Percentiles rank a stretch among this genome's conserved stretches.
phyloP scores from a whole-genome alignment of 1,140 invertebrate genomes.

The Drosophila repleta region DNA sequence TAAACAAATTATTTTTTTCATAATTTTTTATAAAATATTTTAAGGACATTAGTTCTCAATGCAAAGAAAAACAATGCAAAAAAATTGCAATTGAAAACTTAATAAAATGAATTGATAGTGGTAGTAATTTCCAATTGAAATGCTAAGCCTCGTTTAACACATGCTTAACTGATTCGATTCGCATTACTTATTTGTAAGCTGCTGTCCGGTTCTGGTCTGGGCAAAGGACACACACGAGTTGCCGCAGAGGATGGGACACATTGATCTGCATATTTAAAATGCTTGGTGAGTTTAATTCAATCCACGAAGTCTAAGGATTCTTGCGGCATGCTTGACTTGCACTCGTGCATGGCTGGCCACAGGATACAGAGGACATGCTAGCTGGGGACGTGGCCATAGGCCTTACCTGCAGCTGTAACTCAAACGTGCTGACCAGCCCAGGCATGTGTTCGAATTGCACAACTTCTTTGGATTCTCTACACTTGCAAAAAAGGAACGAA shows the following conservation, averaged over 20 bases:
- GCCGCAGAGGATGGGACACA: constrained; percentile 17
- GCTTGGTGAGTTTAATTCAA: constrained; percentile 71
- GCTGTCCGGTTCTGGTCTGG: too few species aligned
- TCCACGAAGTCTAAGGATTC: constrained; percentile 66
- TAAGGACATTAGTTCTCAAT: too few species aligned
- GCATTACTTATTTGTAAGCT: too few species aligned
- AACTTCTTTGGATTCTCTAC: constrained; percentile 77
- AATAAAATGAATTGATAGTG: too few species aligned
- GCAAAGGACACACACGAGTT: too few species aligned
- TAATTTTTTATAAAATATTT: too few species aligned
- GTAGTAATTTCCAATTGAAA: too few species aligned
- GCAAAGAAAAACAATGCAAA: too few species aligned
- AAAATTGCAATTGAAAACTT: too few species aligned
- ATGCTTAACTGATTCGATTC: too few species aligned
- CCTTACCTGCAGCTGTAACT: not conserved
- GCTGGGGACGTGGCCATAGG: not conserved
- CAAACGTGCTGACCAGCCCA: constrained; percentile 78
- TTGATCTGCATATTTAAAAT: constrained; percentile 61
- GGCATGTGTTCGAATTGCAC: constrained; percentile 77
- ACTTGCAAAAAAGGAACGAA: constrained; percentile 30
- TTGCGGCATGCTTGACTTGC: constrained; percentile 59
- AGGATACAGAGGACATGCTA: constrained; percentile 8
- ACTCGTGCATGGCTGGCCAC: constrained; percentile 23
- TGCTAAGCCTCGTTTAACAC: too few species aligned
- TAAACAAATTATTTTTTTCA: too few species aligned